Conservation (phyloP, 1,140 invertebrate species). For the Drosophila ananassae region DNA sequence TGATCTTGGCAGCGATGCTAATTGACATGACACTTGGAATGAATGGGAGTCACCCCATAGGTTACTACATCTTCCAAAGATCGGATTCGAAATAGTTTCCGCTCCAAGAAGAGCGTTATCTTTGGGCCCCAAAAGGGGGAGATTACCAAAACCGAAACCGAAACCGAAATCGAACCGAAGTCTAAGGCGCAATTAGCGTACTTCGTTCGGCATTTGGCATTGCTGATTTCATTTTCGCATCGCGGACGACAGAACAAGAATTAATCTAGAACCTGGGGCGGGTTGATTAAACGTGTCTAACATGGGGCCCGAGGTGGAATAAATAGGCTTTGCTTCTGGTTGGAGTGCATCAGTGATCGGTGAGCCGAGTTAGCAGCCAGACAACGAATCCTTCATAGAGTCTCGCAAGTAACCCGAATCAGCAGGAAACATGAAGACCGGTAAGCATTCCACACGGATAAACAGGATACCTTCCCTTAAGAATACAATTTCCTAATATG, state of each 20-base stretch:
- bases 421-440: conserved; percentile 61
- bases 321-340: conserved; percentile 53
- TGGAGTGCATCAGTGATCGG: conserved; percentile 58
- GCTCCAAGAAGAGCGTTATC: conserved; percentile 5
- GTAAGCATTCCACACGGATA: conserved; percentile 52
- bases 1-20: conserved; percentile 38
- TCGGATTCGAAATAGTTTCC: conserved; percentile 34
- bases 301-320: conserved; percentile 40
- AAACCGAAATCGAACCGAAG: conserved; percentile 4
- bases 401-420: conserved; percentile 12
- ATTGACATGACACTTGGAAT: conserved; percentile 30
- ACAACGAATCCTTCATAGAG: conserved; percentile 30
- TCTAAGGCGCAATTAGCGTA: conserved; percentile 49
- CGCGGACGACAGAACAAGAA: conserved; percentile 51
- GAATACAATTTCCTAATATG: background rate
- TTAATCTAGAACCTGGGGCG: conserved; percentile 59
- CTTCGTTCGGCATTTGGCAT: conserved; percentile 38
- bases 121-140: conserved; percentile 3
- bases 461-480: background rate
- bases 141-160: conserved; percentile 25
- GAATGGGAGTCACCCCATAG: conserved; percentile 9
- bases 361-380: conserved; percentile 49
- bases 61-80: background rate
- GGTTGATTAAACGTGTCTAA: conserved; percentile 63
- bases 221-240: conserved; percentile 59